Percentiles rank a stretch among this genome's conserved stretches.
These are phyloP conservation scores for Arenaria interpres DNA, from an alignment of 2,113 vertebrate genomes.

Conservation along the genomic window DNA sequence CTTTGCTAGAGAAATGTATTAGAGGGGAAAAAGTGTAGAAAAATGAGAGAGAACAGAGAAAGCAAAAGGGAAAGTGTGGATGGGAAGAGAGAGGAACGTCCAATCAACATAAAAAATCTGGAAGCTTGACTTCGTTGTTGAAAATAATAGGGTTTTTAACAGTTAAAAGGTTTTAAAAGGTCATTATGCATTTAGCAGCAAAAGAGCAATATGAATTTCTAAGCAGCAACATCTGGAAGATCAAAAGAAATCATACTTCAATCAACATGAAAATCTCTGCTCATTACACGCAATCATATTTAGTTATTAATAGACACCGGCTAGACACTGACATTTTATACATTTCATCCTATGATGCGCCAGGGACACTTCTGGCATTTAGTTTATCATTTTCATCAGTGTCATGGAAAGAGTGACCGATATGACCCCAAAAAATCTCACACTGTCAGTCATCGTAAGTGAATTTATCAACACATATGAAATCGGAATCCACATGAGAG, in stretches of 20 bases:
- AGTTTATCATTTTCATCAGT: slow-evolving; percentile 83
- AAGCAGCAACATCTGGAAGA: slow-evolving; percentile 82
- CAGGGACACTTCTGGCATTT: slow-evolving; percentile 87
- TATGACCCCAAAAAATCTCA: slow-evolving; percentile 83
- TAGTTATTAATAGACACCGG: slow-evolving; percentile 82
- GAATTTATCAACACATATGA: slow-evolving; percentile 89
- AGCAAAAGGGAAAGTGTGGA: background rate
- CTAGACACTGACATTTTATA: slow-evolving; percentile 81
- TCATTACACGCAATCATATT: slow-evolving; percentile 82
- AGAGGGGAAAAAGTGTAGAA: background rate
- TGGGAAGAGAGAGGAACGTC: background rate
- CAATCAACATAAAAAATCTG: background rate
- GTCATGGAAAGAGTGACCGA: slow-evolving; percentile 80
- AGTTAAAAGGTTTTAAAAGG: slow-evolving; percentile 72
- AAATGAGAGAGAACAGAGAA: background rate
- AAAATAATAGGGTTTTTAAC: slow-evolving; percentile 49
- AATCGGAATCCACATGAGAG: slow-evolving; percentile 82
- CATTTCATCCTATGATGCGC: slow-evolving; percentile 81
- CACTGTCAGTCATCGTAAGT: slow-evolving; percentile 89
- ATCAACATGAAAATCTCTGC: slow-evolving; percentile 81
- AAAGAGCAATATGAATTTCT: slow-evolving; percentile 76
- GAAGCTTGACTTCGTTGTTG: background rate
- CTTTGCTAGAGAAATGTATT: background rate
- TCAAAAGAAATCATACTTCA: slow-evolving; percentile 80
- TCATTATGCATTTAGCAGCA: slow-evolving; percentile 65